phyloP scores from a whole-genome alignment of 2,113 vertebrate species.

The Pseudorasbora parva region DNA sequence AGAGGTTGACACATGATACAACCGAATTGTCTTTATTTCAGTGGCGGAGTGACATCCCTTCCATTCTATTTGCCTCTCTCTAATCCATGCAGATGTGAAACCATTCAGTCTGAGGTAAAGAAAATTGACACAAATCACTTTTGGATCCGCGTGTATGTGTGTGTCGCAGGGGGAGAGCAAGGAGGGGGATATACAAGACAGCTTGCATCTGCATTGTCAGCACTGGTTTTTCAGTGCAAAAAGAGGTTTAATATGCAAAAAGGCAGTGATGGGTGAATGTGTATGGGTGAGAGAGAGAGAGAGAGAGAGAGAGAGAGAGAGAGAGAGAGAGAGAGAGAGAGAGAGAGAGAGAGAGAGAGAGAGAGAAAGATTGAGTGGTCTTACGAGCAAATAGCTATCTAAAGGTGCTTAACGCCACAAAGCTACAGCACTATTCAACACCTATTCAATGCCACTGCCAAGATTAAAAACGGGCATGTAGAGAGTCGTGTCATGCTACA shows the following conservation, averaged over 20 bases:
- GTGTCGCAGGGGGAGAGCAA: conserved; percentile 27
- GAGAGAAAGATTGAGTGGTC: conserved; percentile 28
- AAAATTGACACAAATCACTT: conserved; percentile 57
- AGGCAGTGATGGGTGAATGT: conserved; percentile 19
- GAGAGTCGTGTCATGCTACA: not conserved
- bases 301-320: not conserved
- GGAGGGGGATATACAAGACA: conserved; percentile 44
- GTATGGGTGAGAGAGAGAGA: conserved; percentile 12
- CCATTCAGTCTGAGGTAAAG: conserved; percentile 51
- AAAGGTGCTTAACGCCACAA: conserved; percentile 45
- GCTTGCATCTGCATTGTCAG: conserved; percentile 40
- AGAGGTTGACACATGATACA: conserved; percentile 48
- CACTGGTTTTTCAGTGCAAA: conserved; percentile 32
- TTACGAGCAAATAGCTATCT: conserved; percentile 30
- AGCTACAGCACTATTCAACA: conserved; percentile 44
- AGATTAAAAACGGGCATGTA: conserved; percentile 36
- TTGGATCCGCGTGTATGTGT: conserved; percentile 18
- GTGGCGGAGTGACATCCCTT: conserved; percentile 29
- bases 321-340: not conserved
- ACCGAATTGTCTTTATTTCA: conserved; percentile 56
- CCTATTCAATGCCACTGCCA: conserved; percentile 32
- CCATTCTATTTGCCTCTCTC: conserved; percentile 37
- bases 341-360: not conserved
- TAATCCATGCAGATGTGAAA: conserved; percentile 47
- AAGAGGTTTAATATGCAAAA: conserved; percentile 48